Conservation (phyloP, 2,113 vertebrate species). For the Polyodon spathula region DNA sequence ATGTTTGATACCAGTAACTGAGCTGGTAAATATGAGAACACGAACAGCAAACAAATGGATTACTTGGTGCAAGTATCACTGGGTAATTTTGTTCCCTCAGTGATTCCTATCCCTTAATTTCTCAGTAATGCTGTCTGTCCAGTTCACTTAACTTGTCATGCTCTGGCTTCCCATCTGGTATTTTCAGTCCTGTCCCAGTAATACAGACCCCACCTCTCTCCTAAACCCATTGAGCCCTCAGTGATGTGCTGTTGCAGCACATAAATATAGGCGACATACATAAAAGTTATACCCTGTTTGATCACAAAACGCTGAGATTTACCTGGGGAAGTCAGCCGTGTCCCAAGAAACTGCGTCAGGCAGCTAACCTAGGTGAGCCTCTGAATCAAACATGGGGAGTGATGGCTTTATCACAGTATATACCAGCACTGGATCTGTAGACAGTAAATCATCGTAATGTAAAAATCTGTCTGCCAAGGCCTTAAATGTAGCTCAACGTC, state of each 20-base stretch:
- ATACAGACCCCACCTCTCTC: neutral
- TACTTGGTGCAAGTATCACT: too few species aligned
- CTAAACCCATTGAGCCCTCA: constrained; percentile 36
- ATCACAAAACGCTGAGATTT: neutral
- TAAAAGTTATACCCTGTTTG: constrained; percentile 8
- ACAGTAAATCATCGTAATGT: too few species aligned
- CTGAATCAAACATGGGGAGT: too few species aligned
- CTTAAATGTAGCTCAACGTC: too few species aligned
- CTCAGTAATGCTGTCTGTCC: constrained; percentile 28
- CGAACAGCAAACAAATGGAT: too few species aligned
- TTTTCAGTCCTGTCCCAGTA: neutral
- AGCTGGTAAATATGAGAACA: too few species aligned
- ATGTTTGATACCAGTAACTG: too few species aligned
- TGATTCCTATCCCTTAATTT: too few species aligned
- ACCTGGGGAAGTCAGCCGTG: neutral
- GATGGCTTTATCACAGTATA: too few species aligned
- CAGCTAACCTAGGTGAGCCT: neutral
- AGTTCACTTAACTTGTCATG: constrained; percentile 33
- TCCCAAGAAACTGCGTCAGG: neutral
- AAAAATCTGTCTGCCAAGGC: too few species aligned
- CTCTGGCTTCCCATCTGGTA: neutral
- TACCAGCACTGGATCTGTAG: too few species aligned
- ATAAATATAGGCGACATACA: constrained; percentile 47
- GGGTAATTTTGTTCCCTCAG: too few species aligned
- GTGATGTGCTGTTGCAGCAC: constrained; percentile 45